Evolutionary conservation across 2,113 vertebrate genomes (phyloP), one percentile per base, ranked within the genome.

Genomic region (Spea multiplicata): DNA sequence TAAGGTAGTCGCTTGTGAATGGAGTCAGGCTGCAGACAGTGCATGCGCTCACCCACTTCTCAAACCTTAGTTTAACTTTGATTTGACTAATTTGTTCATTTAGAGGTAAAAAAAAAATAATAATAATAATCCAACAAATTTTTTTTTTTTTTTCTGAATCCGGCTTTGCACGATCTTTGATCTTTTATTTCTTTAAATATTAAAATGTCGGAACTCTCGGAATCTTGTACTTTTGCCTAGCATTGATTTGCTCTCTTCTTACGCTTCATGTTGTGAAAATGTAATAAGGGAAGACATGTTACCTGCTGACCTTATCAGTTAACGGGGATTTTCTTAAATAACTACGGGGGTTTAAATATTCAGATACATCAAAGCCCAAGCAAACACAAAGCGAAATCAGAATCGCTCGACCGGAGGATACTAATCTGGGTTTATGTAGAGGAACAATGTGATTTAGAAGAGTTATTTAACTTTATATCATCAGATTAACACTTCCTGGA

Each of bases 81-180:
- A 73, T 80, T 80, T 8, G 61, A 53, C n/a, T 80, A 73, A 80
- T 80, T 73, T 80, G 52, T 59, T 79, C 76, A 73, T 72, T 72
- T 79, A 65, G 53, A 66, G 59, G 14, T 4, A 12, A 49, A 48
- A 13, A 13, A 13, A 13, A 13, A 4, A 59, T 3, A 12, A 59
- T 3, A 12, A 12, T 12, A 55, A 71, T n/a, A 52, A 44, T 65
- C 59, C 48, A 5, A 64, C 52, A 49, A 72, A 72, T 45, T 67
- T 67, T 64, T 67, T 80, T 44, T 57, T 45, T 44, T 67, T 67
- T 64, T 67, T 80, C 50, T 57, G 16, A 75, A 16, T 70, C 45
- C 9, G 10, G 46, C 70, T 44, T 5, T 13, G 16, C n/a, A 4
- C 3, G 53, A 80, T 80, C 71, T 80, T 80, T 80, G 78, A 80